Evolutionary conservation across 2,113 vertebrate genomes (phyloP), one percentile per base, ranked within the genome.

Genomic region (Athene noctua): DNA sequence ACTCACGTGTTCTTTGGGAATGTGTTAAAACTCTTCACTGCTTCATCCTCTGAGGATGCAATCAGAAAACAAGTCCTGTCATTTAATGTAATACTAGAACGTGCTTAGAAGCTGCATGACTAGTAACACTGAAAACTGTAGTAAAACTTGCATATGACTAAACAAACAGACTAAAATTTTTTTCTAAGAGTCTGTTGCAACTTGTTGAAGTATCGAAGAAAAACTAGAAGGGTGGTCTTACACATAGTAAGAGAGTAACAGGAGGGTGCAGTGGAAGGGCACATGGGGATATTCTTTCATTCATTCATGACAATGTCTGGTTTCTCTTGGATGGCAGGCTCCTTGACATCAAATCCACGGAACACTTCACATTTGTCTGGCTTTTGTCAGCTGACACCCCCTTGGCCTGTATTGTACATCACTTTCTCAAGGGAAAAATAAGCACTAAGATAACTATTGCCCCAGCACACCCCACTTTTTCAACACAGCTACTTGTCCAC

Each of bases 371-470:
- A 70, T 77, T 44, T 61, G 66, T 65, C 95, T 96, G 92, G 63
- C 79, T 95, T 86, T 94, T 93, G 88, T 97, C 96, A 96, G 74
- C 63, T 68, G 62, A 86, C 94, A 96, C 92, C 54, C 51, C 83
- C 87, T 85, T 73, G 67, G 88, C 74, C 46, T 73, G 27, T 52
- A 84, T 13, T 58, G 46, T 29, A 68, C 74, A 77, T 26, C 75
- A 68, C 67, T 83, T 96, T 96, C 94, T 92, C 92, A 92, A 82
- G 85, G 85, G 75, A 96, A 94, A 96, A 90, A 79, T 62, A 91
- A 95, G 63, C 91, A 55, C 42, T 38, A 34, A 94, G 93, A 93
- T 92, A 96, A 92, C 81, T 58, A 46, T 2, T 88, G 74, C 79
- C 66, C 71, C 42, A 26, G 27, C 86, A 86, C 10, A 51, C 40